These are phyloP conservation scores for Perithous albicinctus DNA, from an alignment of 2,888 invertebrate species.

Conservation along the genomic window DNA sequence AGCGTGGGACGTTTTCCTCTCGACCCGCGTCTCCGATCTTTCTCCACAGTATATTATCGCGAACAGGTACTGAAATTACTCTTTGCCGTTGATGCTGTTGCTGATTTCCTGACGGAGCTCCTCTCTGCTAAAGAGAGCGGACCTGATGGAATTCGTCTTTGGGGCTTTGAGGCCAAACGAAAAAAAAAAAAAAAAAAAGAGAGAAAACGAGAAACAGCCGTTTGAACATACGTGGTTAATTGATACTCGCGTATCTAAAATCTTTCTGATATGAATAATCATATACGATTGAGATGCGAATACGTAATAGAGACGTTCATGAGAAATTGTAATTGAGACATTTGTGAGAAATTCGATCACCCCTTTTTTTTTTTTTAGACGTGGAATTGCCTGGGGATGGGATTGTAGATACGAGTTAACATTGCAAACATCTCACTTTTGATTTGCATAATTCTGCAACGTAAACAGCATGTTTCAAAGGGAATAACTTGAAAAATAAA, in stretches of 20 bases:
- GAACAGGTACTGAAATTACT: slow-evolving; percentile 65
- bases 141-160: slow-evolving; percentile 40
- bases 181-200: not conserved
- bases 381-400: too few species aligned
- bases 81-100: slow-evolving; percentile 51
- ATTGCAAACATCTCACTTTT: too few species aligned
- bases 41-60: slow-evolving; percentile 38
- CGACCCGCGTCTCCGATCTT: slow-evolving; percentile 49
- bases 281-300: slow-evolving; percentile 1
- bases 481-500: too few species aligned
- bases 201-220: not conserved
- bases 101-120: slow-evolving; percentile 50
- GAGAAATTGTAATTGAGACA: too few species aligned
- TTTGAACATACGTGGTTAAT: not conserved
- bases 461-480: too few species aligned
- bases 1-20: slow-evolving; percentile 62
- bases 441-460: too few species aligned
- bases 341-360: slow-evolving; percentile 4
- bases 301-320: too few species aligned
- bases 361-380: too few species aligned
- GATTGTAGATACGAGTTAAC: too few species aligned
- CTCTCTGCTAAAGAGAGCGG: slow-evolving; percentile 40
- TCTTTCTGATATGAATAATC: not conserved
- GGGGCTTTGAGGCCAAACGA: not conserved
- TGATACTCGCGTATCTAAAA: not conserved